phyloP scores from a whole-genome alignment of 23 tunicate species.

The Trididemnum clinides region DNA sequence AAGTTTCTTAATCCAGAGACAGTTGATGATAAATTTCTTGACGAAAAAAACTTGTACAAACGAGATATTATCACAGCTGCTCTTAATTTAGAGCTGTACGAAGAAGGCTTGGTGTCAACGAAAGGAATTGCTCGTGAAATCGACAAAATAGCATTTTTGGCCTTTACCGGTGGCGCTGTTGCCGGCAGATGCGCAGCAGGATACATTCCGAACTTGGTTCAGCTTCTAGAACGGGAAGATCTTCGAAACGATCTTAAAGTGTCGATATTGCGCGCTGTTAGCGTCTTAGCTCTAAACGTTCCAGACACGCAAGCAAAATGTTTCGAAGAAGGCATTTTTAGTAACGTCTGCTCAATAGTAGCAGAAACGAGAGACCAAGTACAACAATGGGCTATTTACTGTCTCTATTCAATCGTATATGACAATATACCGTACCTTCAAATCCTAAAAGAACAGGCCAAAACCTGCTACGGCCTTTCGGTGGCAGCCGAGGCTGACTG shows the following conservation, averaged over 20 bases:
- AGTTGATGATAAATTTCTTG: constrained; percentile 64
- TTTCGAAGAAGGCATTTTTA: constrained; percentile 49
- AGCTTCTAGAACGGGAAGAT: constrained; percentile 39
- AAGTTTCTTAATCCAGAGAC: constrained; percentile 66
- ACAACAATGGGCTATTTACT: constrained; percentile 74
- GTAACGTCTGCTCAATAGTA: constrained; percentile 21
- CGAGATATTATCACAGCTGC: constrained; percentile 75
- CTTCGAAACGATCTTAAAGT: constrained; percentile 50
- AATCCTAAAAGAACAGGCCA: background rate
- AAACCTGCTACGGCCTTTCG: background rate
- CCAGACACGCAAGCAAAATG: constrained; percentile 65
- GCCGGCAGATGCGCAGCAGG: constrained; percentile 77
- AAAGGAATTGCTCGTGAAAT: constrained; percentile 63
- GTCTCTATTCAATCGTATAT: constrained; percentile 60
- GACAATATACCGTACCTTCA: constrained; percentile 75
- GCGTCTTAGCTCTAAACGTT: constrained; percentile 57
- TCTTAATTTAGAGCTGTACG: constrained; percentile 57
- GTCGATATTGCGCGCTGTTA: constrained; percentile 51
- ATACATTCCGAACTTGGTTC: constrained; percentile 59
- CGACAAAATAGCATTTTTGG: constrained; percentile 54
- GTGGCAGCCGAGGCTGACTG: constrained; percentile 24
- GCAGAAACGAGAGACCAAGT: constrained; percentile 23
- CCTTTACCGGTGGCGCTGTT: constrained; percentile 79
- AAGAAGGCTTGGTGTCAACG: constrained; percentile 44
- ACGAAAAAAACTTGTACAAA: constrained; percentile 82